Conservation (phyloP, 1,140 invertebrate genomes). For the Micrasema minimum region DNA sequence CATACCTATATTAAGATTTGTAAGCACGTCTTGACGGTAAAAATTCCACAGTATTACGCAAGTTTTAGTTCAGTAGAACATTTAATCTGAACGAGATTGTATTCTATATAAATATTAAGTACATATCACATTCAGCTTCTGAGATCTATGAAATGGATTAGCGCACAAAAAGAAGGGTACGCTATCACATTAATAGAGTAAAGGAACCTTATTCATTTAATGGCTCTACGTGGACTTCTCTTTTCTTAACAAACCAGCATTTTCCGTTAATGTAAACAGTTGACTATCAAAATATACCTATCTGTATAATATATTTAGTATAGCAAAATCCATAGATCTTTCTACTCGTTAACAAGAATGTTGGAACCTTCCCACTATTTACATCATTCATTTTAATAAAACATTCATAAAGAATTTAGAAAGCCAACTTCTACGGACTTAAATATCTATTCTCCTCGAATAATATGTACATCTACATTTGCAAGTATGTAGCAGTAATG, state of each 20-base stretch:
- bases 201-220: slow-evolving; percentile 40
- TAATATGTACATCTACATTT: no score
- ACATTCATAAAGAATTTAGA: neutral
- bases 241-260: slow-evolving; percentile 3
- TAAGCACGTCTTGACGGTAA: slow-evolving; percentile 16
- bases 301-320: slow-evolving; percentile 47
- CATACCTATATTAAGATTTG: slow-evolving; percentile 3
- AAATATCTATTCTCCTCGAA: no score
- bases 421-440: slow-evolving; percentile 28
- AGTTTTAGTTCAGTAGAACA: slow-evolving; percentile 15
- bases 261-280: slow-evolving; percentile 41
- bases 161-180: slow-evolving; percentile 54
- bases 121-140: slow-evolving; percentile 44
- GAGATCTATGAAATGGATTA: slow-evolving; percentile 42
- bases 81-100: slow-evolving; percentile 41
- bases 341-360: slow-evolving; percentile 15
- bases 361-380: slow-evolving; percentile 12
- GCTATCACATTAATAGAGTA: slow-evolving; percentile 34
- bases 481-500: slow-evolving; percentile 8
- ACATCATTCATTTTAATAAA: slow-evolving; percentile 1
- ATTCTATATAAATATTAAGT: slow-evolving; percentile 41
- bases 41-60: neutral
- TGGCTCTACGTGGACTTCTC: slow-evolving; percentile 30
- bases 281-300: slow-evolving; percentile 53
- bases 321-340: slow-evolving; percentile 44